Percentiles rank a stretch among this genome's conserved stretches.
Conservation (phyloP, 2,113 vertebrate species). For the Gambusia holbrooki region DNA sequence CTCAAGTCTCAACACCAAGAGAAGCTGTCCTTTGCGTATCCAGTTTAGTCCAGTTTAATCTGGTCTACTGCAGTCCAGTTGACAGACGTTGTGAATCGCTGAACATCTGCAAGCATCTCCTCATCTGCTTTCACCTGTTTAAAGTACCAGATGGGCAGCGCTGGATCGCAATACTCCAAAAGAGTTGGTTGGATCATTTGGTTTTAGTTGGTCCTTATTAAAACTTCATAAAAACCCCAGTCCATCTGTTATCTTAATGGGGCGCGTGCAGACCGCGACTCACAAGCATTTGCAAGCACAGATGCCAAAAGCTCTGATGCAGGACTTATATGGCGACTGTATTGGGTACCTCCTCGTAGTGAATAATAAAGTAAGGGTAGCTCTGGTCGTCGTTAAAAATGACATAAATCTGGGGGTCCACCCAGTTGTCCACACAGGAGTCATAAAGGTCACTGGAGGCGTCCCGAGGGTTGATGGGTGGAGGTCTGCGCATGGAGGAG, state of each 20-base stretch:
- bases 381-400: slow-evolving; percentile 99
- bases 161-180: slow-evolving; percentile 12
- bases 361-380: slow-evolving; percentile 98
- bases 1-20: slow-evolving; percentile 33
- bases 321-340: slow-evolving; percentile 88
- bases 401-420: slow-evolving; percentile 98
- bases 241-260: slow-evolving; percentile 5
- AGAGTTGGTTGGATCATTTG: slow-evolving; percentile 5
- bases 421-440: slow-evolving; percentile 98
- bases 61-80: slow-evolving; percentile 21
- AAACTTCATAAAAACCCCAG: slow-evolving; percentile 17
- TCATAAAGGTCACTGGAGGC: slow-evolving; percentile 97
- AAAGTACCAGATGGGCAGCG: slow-evolving; percentile 31
- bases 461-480: slow-evolving; percentile 89
- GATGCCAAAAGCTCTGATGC: slow-evolving; percentile 24
- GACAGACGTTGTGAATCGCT: slow-evolving; percentile 3
- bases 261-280: slow-evolving; percentile 15
- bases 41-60: slow-evolving; percentile 57
- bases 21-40: slow-evolving; percentile 45
- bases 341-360: slow-evolving; percentile 95
- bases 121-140: slow-evolving; percentile 32
- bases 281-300: slow-evolving; percentile 40
- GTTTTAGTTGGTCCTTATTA: slow-evolving; percentile 16
- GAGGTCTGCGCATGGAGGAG: slow-evolving; percentile 95
- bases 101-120: slow-evolving; percentile 50